A percentile compares a stretch with the other conserved stretches of the same genome.
phyloP scores from a whole-genome alignment of 1,140 invertebrate species.

The Sweltsa coloradensis region DNA sequence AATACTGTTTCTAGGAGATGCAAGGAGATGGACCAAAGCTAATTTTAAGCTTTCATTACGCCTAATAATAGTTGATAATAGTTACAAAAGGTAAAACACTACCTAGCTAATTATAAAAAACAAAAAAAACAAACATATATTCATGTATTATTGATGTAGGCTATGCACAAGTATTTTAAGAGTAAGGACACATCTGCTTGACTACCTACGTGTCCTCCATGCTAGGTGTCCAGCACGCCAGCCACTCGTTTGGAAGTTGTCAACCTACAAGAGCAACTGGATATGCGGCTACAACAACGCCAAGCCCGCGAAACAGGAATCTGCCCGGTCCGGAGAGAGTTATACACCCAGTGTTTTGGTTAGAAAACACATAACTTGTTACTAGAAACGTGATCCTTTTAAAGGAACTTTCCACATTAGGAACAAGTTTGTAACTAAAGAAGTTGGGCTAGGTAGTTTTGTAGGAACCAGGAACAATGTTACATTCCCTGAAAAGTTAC shows the following conservation, averaged over 20 bases:
- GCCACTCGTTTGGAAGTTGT: conserved; percentile 90
- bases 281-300: conserved; percentile 77
- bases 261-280: conserved; percentile 89
- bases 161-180: background rate
- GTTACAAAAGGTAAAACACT: background rate
- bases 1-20: too few relatives aligned
- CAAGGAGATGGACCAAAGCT: background rate
- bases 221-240: conserved; percentile 86
- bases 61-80: background rate
- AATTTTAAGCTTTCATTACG: background rate
- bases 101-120: background rate
- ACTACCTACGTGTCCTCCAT: background rate
- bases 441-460: too few relatives aligned
- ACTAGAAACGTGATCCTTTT: too few relatives aligned
- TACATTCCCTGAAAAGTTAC: too few relatives aligned
- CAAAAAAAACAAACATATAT: background rate
- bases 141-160: background rate
- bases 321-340: conserved; percentile 83
- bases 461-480: too few relatives aligned
- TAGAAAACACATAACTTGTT: too few relatives aligned
- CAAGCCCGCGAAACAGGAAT: conserved; percentile 94
- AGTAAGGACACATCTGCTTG: background rate
- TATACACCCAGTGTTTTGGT: conserved; percentile 97
- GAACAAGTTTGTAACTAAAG: too few relatives aligned
- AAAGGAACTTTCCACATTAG: too few relatives aligned